Conservation (phyloP, 2,888 invertebrate genomes). For the Orthosia cruda region DNA sequence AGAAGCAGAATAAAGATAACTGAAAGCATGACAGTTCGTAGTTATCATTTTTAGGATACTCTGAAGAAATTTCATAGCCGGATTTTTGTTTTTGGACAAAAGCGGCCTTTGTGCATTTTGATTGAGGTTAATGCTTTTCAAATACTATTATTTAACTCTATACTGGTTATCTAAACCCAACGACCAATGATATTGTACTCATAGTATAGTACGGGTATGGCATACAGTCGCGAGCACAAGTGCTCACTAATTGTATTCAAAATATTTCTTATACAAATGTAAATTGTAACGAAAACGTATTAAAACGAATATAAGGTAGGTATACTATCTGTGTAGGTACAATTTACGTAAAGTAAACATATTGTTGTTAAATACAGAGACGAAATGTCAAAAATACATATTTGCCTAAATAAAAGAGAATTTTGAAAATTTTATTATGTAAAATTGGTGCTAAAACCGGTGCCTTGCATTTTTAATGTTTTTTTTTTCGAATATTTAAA, state of each 20-base stretch:
- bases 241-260: conserved; percentile 49
- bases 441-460: conserved; percentile 79
- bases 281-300: conserved; percentile 41
- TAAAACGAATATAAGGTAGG: conserved; percentile 28
- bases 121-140: not conserved
- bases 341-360: conserved; percentile 40
- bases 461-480: conserved; percentile 77
- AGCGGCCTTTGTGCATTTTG: not conserved
- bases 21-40: not conserved
- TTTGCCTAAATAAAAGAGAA: conserved; percentile 4
- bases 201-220: conserved; percentile 66
- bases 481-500: conserved; percentile 63
- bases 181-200: conserved; percentile 36
- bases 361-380: conserved; percentile 17
- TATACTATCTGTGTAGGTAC: conserved; percentile 53
- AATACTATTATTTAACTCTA: not conserved
- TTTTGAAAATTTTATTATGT: conserved; percentile 34
- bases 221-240: conserved; percentile 57
- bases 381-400: conserved; percentile 4
- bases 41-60: not conserved
- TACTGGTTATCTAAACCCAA: conserved; percentile 11
- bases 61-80: not conserved
- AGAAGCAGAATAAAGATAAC: not conserved
- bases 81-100: too few relatives aligned
- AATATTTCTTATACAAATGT: conserved; percentile 35